phyloP scores from a whole-genome alignment of 1,140 invertebrate species.

The Ips nitidus region DNA sequence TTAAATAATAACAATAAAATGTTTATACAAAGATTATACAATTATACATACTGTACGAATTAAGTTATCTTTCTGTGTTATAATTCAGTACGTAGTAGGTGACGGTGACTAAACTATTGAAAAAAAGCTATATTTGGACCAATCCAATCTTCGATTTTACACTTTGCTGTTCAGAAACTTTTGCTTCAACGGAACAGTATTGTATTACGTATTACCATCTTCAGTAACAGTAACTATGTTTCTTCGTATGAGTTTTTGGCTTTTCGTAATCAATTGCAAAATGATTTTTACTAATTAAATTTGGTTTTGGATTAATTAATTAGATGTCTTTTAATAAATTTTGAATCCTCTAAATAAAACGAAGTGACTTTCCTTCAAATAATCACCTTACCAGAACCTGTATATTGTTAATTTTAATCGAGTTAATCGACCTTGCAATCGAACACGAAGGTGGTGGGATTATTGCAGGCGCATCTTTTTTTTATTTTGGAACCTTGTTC shows the following conservation, averaged over 20 bases:
- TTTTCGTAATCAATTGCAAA: not conserved
- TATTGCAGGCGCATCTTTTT: not conserved
- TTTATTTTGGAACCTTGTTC: not conserved
- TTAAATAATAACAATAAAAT: not conserved
- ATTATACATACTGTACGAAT: slow-evolving; percentile 3
- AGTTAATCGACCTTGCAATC: not conserved
- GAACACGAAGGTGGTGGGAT: not conserved
- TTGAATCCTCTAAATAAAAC: not conserved
- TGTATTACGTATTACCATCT: too few species aligned
- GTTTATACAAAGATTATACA: not conserved
- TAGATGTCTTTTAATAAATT: not conserved
- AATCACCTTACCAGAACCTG: too few species aligned
- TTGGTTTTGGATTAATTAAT: not conserved
- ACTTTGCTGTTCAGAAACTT: too few species aligned
- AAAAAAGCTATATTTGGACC: too few species aligned
- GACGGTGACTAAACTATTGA: too few species aligned
- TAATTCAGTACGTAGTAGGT: too few species aligned
- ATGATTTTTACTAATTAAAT: not conserved
- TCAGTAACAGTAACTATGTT: not conserved
- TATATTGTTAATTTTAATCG: not conserved
- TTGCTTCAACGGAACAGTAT: too few species aligned
- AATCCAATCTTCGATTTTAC: too few species aligned
- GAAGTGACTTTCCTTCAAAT: too few species aligned
- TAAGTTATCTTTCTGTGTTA: too few species aligned
- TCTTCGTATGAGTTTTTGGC: not conserved